Evolutionary conservation across 2,113 vertebrate genomes (phyloP).

Genomic region (Sander vitreus): DNA sequence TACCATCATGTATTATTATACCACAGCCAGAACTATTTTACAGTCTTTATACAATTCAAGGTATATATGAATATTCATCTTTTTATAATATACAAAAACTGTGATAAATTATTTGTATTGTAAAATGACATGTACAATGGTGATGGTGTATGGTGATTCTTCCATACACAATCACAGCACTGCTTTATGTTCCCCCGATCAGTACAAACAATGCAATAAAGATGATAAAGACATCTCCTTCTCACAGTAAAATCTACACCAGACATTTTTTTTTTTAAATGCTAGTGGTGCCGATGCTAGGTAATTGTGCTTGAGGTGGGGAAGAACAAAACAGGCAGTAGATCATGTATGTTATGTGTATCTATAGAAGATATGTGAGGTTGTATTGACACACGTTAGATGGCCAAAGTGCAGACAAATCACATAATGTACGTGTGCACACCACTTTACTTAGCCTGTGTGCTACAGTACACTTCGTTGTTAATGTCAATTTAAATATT

Average conservation of each 20-base stretch:
- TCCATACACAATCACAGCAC: neutral
- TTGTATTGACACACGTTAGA: neutral
- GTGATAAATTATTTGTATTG: no score
- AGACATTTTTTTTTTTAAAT: neutral
- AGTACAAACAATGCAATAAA: neutral
- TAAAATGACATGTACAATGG: neutral
- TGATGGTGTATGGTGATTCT: neutral
- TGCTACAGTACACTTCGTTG: neutral
- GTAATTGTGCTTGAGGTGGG: neutral
- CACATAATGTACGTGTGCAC: no score
- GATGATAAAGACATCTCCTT: neutral
- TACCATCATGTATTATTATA: neutral
- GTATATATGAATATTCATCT: neutral
- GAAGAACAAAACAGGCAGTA: neutral
- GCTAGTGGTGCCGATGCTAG: neutral
- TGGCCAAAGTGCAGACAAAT: no score
- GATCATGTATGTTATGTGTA: neutral
- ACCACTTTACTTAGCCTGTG: no score
- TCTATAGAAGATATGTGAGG: neutral
- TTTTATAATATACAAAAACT: neutral
- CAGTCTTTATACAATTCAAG: neutral
- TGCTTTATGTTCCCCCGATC: no score
- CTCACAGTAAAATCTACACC: neutral
- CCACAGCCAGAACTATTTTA: neutral
- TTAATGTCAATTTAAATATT: neutral